phyloP scores from a whole-genome alignment of 2,797 vertebrate species.

The Moxostoma hubbsi region DNA sequence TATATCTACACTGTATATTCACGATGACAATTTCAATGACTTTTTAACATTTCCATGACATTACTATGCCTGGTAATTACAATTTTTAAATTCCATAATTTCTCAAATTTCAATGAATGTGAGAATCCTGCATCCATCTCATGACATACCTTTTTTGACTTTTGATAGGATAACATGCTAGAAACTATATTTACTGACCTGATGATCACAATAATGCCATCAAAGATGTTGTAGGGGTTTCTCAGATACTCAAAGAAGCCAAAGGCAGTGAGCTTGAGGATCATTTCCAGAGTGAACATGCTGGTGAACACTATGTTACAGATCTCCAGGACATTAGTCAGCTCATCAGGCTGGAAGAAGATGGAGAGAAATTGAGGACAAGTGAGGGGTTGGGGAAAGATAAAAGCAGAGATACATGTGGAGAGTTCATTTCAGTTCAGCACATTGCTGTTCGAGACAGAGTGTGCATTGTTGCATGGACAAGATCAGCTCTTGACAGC shows the following conservation, averaged over 20 bases:
- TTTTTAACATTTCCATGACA: too few species aligned
- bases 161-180: background rate
- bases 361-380: slow-evolving; percentile 5
- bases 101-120: too few species aligned
- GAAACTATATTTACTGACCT: slow-evolving; percentile 71
- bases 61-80: too few species aligned
- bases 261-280: slow-evolving; percentile 88
- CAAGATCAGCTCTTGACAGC: slow-evolving; percentile 32
- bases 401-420: slow-evolving; percentile 25
- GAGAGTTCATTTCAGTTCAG: slow-evolving; percentile 37
- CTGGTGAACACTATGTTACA: slow-evolving; percentile 90
- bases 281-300: slow-evolving; percentile 90
- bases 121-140: too few species aligned
- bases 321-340: slow-evolving; percentile 88
- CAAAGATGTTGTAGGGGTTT: slow-evolving; percentile 89
- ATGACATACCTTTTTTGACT: too few species aligned
- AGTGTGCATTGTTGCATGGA: slow-evolving; percentile 26
- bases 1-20: too few species aligned
- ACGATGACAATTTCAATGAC: too few species aligned
- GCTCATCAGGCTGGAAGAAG: slow-evolving; percentile 81
- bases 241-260: slow-evolving; percentile 86
- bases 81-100: too few species aligned
- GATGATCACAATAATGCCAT: slow-evolving; percentile 85
- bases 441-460: slow-evolving; percentile 6
- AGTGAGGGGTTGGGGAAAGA: background rate